A percentile compares a stretch with the other conserved stretches of the same genome.
Conservation (phyloP, 2,888 invertebrate species). For the Boloria selene region DNA sequence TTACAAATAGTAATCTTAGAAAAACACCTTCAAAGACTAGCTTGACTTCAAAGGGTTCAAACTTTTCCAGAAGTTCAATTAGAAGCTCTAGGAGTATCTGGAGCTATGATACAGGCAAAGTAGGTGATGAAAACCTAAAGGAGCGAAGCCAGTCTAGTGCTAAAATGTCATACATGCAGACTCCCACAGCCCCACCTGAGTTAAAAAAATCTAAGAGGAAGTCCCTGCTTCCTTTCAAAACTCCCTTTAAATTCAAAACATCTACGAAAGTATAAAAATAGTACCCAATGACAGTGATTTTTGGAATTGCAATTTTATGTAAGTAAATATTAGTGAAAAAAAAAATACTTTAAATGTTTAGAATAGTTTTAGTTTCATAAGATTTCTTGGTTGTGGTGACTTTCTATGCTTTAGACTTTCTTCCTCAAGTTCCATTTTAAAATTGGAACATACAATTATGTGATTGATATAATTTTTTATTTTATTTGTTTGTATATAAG, state of each 20-base stretch:
- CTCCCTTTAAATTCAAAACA: constrained; percentile 76
- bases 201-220: constrained; percentile 67
- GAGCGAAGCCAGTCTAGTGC: constrained; percentile 55
- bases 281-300: constrained; percentile 13
- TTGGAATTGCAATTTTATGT: too few relatives aligned
- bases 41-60: constrained; percentile 63
- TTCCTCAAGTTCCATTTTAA: constrained; percentile 30
- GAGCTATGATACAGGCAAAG: constrained; percentile 59
- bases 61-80: constrained; percentile 58
- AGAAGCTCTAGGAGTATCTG: constrained; percentile 54
- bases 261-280: constrained; percentile 60
- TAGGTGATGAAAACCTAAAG: constrained; percentile 54
- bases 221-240: constrained; percentile 74
- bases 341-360: neutral
- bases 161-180: constrained; percentile 54
- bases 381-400: constrained; percentile 43
- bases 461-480: constrained; percentile 40
- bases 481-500: constrained; percentile 56
- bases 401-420: constrained; percentile 17
- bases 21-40: constrained; percentile 74
- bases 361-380: constrained; percentile 12
- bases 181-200: constrained; percentile 59
- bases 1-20: constrained; percentile 61
- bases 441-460: constrained; percentile 31
- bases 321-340: too few relatives aligned